Evolutionary conservation across 2,113 vertebrate genomes (phyloP).

Genomic region (Etia nguti): DNA sequence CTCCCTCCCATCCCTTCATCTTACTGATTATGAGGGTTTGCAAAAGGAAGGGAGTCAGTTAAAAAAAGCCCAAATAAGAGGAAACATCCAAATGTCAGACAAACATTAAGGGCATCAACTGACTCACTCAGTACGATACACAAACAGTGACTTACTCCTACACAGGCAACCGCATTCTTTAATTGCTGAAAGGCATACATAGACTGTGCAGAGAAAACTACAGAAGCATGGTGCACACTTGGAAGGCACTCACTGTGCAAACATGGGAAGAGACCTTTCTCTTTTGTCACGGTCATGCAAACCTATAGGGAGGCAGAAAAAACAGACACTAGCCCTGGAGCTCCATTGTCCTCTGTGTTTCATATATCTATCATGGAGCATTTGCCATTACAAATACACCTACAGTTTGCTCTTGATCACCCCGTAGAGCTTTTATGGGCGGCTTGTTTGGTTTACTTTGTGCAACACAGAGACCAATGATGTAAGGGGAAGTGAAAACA

Average conservation of each 20-base stretch:
- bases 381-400: conserved; percentile 7
- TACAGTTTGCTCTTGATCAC: neutral
- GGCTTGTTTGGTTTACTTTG: neutral
- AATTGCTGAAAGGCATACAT: conserved; percentile 27
- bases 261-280: conserved; percentile 44
- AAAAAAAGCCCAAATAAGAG: conserved; percentile 2
- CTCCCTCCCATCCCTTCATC: conserved; percentile 34
- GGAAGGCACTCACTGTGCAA: conserved; percentile 33
- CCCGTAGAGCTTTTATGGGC: neutral
- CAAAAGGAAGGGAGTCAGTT: conserved; percentile 38
- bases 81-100: conserved; percentile 42
- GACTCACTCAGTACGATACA: neutral
- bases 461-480: neutral
- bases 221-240: conserved; percentile 13
- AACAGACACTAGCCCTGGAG: conserved; percentile 22
- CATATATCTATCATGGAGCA: neutral
- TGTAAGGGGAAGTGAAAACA: conserved; percentile 32
- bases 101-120: conserved; percentile 23
- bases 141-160: conserved; percentile 22
- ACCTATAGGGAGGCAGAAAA: conserved; percentile 36
- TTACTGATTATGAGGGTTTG: conserved; percentile 34
- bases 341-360: conserved; percentile 22
- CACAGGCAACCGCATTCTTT: conserved; percentile 30
- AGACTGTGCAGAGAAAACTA: conserved; percentile 36
- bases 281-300: conserved; percentile 55